Conservation (phyloP, 2,888 invertebrate genomes). For the Antheraea yamamai region DNA sequence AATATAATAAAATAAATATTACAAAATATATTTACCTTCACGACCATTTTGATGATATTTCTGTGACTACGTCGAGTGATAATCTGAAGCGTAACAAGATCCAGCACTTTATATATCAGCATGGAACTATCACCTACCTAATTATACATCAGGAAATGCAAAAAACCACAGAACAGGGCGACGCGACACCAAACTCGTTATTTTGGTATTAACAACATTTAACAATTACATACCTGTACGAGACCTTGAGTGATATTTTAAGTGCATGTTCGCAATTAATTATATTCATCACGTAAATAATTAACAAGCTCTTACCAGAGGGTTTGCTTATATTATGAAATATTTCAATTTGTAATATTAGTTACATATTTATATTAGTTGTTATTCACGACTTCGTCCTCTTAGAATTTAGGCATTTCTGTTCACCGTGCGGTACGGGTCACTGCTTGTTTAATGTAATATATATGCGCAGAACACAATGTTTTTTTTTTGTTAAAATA, state of each 20-base stretch:
- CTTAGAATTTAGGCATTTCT: too few relatives aligned
- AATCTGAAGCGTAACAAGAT: constrained; percentile 42
- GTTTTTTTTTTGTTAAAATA: too few relatives aligned
- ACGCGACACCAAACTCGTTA: constrained; percentile 14
- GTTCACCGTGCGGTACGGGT: too few relatives aligned
- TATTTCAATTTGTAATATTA: background rate
- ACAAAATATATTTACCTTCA: constrained; percentile 53
- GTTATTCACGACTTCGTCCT: too few relatives aligned
- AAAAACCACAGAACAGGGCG: background rate
- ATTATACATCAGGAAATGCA: constrained; percentile 43
- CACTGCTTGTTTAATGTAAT: too few relatives aligned
- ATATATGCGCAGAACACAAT: too few relatives aligned
- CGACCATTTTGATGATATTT: constrained; percentile 59
- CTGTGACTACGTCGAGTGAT: constrained; percentile 57
- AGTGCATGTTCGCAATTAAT: background rate
- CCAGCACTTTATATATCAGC: constrained; percentile 51
- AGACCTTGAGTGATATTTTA: constrained; percentile 17
- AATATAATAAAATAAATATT: background rate
- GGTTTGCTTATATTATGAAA: background rate
- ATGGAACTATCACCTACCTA: constrained; percentile 30
- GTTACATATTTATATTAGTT: background rate
- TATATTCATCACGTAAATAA: background rate
- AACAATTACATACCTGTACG: background rate
- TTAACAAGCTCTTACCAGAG: background rate
- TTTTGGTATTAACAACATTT: constrained; percentile 15